phyloP scores from a whole-genome alignment of 2,888 invertebrate species.

The Idaea straminata region DNA sequence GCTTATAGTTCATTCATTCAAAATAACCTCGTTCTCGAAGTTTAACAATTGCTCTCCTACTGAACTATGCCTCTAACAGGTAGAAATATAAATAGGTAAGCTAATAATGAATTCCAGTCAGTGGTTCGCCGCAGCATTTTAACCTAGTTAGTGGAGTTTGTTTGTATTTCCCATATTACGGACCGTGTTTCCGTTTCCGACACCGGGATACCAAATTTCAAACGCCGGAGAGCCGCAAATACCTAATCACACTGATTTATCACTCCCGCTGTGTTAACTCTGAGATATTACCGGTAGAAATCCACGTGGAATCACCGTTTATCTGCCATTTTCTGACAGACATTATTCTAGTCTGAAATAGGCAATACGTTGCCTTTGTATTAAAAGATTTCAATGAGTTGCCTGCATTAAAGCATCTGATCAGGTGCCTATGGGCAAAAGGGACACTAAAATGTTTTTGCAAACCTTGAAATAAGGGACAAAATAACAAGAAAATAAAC shows the following conservation, averaged over 20 bases:
- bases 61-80: not conserved
- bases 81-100: not conserved
- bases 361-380: no score
- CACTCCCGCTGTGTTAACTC: slow-evolving; percentile 25
- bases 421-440: no score
- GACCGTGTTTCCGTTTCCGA: slow-evolving; percentile 10
- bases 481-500: no score
- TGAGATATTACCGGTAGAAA: slow-evolving; percentile 22
- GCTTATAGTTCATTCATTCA: no score
- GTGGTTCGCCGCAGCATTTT: slow-evolving; percentile 5
- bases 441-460: no score
- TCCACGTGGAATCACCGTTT: slow-evolving; percentile 4
- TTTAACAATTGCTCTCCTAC: not conserved
- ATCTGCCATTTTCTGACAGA: slow-evolving; percentile 8
- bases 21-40: not conserved
- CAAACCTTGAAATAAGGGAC: no score
- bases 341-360: no score
- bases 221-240: slow-evolving; percentile 5
- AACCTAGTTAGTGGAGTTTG: slow-evolving; percentile 13
- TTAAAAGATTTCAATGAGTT: no score
- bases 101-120: not conserved
- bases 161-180: slow-evolving; percentile 3
- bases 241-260: slow-evolving; percentile 21
- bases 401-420: no score
- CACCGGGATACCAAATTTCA: slow-evolving; percentile 5